Base-by-base conservation (phyloP, 2,797 vertebrate genomes). In the Iguana delicatissima region DNA sequence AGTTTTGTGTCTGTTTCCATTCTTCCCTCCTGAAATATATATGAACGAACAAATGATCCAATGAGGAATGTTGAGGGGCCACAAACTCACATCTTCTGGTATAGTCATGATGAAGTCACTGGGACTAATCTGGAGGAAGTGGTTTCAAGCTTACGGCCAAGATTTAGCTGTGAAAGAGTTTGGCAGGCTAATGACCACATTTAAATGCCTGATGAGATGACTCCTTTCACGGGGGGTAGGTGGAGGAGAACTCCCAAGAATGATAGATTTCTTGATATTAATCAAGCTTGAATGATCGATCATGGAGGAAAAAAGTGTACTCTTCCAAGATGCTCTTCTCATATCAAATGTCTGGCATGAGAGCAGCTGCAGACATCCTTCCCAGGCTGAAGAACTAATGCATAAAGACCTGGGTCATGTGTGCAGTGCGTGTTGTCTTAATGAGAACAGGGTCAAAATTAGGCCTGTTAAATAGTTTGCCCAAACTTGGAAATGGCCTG, bases 71-170 rank as follows among this genome's bases (percentile, higher is more conserved):
- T 55, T n/a, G 69, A 52, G 22, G 32, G 46, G 59, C 79, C 81
- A 6, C 24, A 13, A 38, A 72, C 50, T 8, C 77, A 59, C 76
- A 69, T 69, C 22, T 74, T 46, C 69, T 22, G 26, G 55, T 46
- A 9, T 22, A 59, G 52, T 89, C 67, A 82, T 10, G 38, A 9
- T 62, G 64, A 73, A 83, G 64, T 81, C 52, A 82, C 80, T 26
- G 46, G 35, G 79, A 42, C n/a, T 57, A 81, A 55, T 57, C 14
- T 80, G 52, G 35, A 82, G 87, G 80, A 82, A 73, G 62, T 82
- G 67, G 50, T 55, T 72, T 69, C n/a, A 80, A 72, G 32, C 13
- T 42, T 35, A 26, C 59, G 32, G 55, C 13, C 9, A 57, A 86
- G 72, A 76, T 59, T 76, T n/a, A 76, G n/a, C 32, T 57, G 79